Evolutionary conservation across 2,113 vertebrate species (phyloP), one percentile per base, ranked within the genome.

Genomic region (Syngnathus scovelli): DNA sequence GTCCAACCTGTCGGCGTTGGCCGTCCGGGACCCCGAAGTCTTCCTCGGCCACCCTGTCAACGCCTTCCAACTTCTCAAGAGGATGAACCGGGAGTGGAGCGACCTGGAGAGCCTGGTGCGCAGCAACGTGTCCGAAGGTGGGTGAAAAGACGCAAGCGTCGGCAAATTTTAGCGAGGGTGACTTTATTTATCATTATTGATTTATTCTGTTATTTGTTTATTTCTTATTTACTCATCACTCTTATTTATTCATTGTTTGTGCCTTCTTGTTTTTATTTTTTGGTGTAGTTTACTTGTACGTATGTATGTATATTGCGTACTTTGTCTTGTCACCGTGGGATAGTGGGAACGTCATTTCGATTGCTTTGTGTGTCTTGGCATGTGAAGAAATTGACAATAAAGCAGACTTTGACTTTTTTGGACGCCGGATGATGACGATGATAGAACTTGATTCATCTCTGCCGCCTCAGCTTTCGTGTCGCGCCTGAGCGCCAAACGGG

Each of bases 21-120:
- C 96, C 7, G 90, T 90, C 0, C 89, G 92, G 78, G 95, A 99
- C 82, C 95, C 97, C 0, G 96, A 99, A 74, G 93, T 90, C 0
- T 98, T 96, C 86, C 82, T 99, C 64, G 95, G 97, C 9, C 93
- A 98, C 33, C 97, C 96, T 15, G 94, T 99, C 37, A 99, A 99
- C 61, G 96, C 96, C 2, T 98, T 95, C 83, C 95, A 98, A 68
- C 87, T 99, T 87, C 93, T 99, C 92, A 98, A 98, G 82, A 90
- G 97, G 19, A 89, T 99, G 18, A 97, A 97, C 84, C 94, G 93
- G 0, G 95, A 98, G 76, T 99, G 96, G 96, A 87, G 77, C 12
- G 93, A 96, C 72, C 89, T 98, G 79, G 96, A 98, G 86, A 95
- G 75, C 86, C 90, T 98, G 76, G 92, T 98, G 67, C 92, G 98